Percentiles rank a stretch among this genome's conserved stretches.
These are phyloP conservation scores for Potamarius usumacintae DNA, from an alignment of 2,113 vertebrate genomes.

Conservation along the genomic window DNA sequence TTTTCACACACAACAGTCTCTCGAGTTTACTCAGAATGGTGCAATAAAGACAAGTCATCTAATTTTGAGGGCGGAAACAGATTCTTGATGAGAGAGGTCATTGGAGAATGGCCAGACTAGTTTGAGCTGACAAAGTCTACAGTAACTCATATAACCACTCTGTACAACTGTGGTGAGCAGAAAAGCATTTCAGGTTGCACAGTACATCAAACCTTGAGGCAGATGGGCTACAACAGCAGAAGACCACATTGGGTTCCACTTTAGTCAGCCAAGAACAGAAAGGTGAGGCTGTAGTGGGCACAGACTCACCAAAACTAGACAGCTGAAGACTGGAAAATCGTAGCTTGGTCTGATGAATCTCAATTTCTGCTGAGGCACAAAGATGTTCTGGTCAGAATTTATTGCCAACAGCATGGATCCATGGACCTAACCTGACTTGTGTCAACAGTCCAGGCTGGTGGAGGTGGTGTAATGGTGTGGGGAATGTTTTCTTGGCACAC, in stretches of 20 bases:
- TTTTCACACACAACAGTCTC: background rate
- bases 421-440: no score
- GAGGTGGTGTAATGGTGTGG: no score
- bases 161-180: background rate
- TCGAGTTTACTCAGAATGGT: background rate
- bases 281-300: background rate
- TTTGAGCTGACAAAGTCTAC: background rate
- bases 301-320: background rate
- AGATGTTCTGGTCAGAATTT: background rate
- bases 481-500: no score
- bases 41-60: background rate
- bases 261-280: background rate
- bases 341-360: background rate
- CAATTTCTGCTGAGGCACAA: background rate
- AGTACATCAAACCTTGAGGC: background rate
- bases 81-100: background rate
- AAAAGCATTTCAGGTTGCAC: background rate
- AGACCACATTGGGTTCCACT: background rate
- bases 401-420: no score
- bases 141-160: background rate
- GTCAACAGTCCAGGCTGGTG: no score
- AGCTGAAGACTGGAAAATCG: background rate
- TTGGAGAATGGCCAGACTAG: background rate
- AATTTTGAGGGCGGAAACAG: background rate
- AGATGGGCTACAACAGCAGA: background rate